Percentiles rank a stretch among this genome's conserved stretches.
Conservation (phyloP, 2,797 vertebrate genomes). For the Notamacropus eugenii region DNA sequence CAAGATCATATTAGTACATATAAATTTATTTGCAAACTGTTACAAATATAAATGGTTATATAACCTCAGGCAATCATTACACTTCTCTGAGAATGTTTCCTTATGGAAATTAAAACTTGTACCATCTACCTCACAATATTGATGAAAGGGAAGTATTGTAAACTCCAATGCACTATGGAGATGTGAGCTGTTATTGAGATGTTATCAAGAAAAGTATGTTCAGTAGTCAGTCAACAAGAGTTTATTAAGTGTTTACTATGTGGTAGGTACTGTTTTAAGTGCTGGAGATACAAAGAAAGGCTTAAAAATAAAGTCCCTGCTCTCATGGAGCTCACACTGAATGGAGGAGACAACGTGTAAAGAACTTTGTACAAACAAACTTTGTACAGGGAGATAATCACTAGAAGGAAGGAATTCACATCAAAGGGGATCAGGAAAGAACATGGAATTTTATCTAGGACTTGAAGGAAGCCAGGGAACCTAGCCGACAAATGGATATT, state of each 20-base stretch:
- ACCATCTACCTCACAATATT: background rate
- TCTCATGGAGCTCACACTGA: background rate
- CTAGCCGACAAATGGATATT: background rate
- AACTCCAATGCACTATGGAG: background rate
- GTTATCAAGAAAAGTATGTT: background rate
- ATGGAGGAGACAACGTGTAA: background rate
- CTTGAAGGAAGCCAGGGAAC: background rate
- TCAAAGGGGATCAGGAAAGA: background rate
- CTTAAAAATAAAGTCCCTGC: background rate
- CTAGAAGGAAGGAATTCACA: background rate
- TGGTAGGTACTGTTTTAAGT: background rate
- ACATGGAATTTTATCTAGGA: background rate
- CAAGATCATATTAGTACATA: background rate
- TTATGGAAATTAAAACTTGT: background rate
- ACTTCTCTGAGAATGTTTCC: background rate
- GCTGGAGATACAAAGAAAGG: background rate
- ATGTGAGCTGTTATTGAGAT: background rate
- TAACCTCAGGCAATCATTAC: background rate
- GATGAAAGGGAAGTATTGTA: background rate
- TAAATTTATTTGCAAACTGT: background rate
- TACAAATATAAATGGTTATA: background rate
- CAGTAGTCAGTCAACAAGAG: background rate
- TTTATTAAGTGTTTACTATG: background rate
- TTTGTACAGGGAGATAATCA: background rate
- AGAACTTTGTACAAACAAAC: background rate